Evolutionary conservation across 2,888 invertebrate species (phyloP), one percentile per base, ranked within the genome.

Genomic region (Auanema freiburgensis): DNA sequence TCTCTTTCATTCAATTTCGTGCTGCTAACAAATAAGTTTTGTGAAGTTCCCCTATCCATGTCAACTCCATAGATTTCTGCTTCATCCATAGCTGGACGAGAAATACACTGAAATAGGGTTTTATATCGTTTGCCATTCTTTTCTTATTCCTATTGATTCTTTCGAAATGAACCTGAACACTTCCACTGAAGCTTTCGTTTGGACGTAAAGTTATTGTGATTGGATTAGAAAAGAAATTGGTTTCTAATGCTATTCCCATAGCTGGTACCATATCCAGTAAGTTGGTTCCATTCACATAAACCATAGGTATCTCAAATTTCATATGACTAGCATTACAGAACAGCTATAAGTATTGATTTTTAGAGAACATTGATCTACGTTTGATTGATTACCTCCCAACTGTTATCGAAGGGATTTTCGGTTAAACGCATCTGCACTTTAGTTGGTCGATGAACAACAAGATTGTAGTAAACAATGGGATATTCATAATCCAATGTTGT

Each of bases 71-170:
- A 81, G 23, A 81, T 72, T 63, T 81, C 81, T 0, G 79, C 81
- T 60, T 81, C 81, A 23, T 76, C 77, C 81, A 82, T 81, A 10
- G 81, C 80, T 8, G 81, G 79, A 0, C 79, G 71, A 6, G 80
- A 81, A 24, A 82, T 73, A 61, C 81, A 81, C 79, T 80, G 61
- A 42, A 70, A 57, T 62, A 60, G 11, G 1, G 14, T 57, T 42
- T 25, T 10, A 33, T 44, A n/a, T n/a, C n/a, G n/a, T n/a, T n/a
- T n/a, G n/a, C n/a, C n/a, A n/a, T n/a, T n/a, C n/a, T 58, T 58
- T 57, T 59, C n/a, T 33, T 33, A 33, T 33, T 33, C 33, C n/a
- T 16, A 2, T 62, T 40, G 11, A 21, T 41, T 16, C 16, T 18
- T 59, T 46, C 4, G 46, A 21, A 23, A 50, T 52, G 11, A 21